A percentile compares a stretch with the other conserved stretches of the same genome.
phyloP scores from a whole-genome alignment of 2,113 vertebrate genomes.

The Microcebus jonahi region DNA sequence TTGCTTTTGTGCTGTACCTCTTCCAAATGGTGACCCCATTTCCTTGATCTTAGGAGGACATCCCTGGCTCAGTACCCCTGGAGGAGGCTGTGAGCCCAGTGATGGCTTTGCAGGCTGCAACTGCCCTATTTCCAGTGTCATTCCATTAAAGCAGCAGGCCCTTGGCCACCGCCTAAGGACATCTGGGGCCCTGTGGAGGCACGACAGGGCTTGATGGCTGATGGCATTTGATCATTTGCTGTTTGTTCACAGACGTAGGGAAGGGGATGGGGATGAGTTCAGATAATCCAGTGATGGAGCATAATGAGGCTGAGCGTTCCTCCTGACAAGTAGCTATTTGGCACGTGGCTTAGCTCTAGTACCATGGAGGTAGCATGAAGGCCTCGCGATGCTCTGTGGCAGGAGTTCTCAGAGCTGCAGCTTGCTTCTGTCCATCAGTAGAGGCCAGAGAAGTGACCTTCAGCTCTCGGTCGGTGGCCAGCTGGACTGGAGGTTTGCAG shows the following conservation, averaged over 20 bases:
- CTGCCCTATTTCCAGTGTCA: background rate
- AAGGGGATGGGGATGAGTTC: background rate
- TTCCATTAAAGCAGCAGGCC: background rate
- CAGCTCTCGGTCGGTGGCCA: background rate
- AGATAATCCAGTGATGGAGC: constrained; percentile 5
- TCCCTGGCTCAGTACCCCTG: background rate
- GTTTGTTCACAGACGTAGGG: background rate
- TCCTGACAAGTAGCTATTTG: constrained; percentile 68
- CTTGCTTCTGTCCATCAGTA: constrained; percentile 68
- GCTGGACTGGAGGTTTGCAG: background rate
- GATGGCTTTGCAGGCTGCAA: background rate
- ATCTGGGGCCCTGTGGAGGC: background rate
- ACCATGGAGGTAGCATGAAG: constrained; percentile 24
- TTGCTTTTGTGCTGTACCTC: background rate
- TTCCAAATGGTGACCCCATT: background rate
- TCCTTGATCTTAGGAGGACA: background rate
- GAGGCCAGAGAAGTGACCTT: constrained; percentile 53
- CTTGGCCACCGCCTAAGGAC: background rate
- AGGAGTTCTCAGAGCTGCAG: constrained; percentile 19
- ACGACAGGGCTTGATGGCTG: background rate
- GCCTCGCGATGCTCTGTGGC: constrained; percentile 12
- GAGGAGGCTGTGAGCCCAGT: background rate
- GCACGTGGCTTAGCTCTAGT: constrained; percentile 30
- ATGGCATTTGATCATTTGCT: background rate
- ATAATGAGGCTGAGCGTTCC: background rate